Base-by-base conservation (phyloP, 2,797 vertebrate genomes). In the Morelia viridis region DNA sequence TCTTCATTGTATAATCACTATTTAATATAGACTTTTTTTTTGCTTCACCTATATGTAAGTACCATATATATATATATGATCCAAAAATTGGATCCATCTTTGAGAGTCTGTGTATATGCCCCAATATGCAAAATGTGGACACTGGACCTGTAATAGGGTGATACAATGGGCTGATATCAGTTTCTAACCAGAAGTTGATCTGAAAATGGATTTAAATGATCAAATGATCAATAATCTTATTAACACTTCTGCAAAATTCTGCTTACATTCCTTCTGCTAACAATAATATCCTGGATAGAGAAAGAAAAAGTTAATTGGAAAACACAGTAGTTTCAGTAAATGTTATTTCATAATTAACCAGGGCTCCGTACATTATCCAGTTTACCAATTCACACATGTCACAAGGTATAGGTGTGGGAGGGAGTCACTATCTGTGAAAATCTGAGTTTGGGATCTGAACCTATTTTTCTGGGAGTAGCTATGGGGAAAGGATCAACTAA, bases 391-490 rank as follows among this genome's bases (percentile, higher is more conserved):
- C 26, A 89, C 4, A 58, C 31, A 85, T 28, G n/a, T 19, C 6
- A 7, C 12, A 9, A 5, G 89, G 28, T 22, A 1, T 28, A 11
- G 35, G 22, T 86, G 11, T 26, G 5, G 26, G 41, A 41, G 35
- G 31, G 62, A 76, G 15, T 8, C 50, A 65, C 3, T 28, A 62
- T 15, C 17, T 64, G n/a, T 41, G 71, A 62, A 53, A 2, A 41
- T 89, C 22, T 41, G 24, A 46, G 31, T n/a, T 85, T 61, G 50
- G 61, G 61, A n/a, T 92, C 57, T 92, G n/a, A 64, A 92, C 17
- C 91, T 57, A 85, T 62, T 91, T 57, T 62, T 53, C 35, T 88
- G 41, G n/a, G 46, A 83, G 26, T 15, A 56, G 58, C 2, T 88
- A 8, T 24, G 17, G 64, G 41, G 1, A 46, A 61, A 1, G 7